phyloP scores from a whole-genome alignment of 2,113 vertebrate genomes.

The Oxyruncus cristatus region DNA sequence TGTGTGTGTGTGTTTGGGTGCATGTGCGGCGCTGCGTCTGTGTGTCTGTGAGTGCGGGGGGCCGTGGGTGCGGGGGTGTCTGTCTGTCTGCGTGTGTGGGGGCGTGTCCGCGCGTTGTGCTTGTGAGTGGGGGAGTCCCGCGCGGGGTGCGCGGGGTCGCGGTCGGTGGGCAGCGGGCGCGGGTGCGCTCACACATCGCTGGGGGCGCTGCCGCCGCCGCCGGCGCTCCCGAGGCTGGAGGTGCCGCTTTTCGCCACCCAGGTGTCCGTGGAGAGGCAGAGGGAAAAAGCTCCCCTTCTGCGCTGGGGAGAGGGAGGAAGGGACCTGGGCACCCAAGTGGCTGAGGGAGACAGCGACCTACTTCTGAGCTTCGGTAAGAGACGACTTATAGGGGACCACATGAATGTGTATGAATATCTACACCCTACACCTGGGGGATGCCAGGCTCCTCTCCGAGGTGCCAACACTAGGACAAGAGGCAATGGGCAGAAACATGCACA shows the following conservation, averaged over 20 bases:
- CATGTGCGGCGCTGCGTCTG: no score
- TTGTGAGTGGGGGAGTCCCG: neutral
- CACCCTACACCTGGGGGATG: no score
- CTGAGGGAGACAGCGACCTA: neutral
- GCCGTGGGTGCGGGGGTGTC: neutral
- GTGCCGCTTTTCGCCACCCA: fast-evolving
- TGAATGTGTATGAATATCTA: fast-evolving
- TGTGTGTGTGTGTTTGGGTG: neutral
- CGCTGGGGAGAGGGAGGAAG: neutral
- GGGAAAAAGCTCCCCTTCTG: fast-evolving
- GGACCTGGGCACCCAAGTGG: neutral
- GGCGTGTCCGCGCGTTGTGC: neutral
- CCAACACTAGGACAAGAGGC: neutral
- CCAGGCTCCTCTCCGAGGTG: neutral
- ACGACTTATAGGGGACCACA: neutral
- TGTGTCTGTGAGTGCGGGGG: neutral
- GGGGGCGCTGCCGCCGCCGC: neutral
- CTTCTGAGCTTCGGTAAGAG: neutral
- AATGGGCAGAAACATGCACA: neutral
- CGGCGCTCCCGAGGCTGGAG: neutral
- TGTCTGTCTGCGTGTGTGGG: neutral
- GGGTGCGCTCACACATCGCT: neutral
- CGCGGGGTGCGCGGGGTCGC: neutral
- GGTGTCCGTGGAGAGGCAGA: neutral
- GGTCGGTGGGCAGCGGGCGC: neutral